Evolutionary conservation across 1,140 invertebrate genomes (phyloP), one percentile per base, ranked within the genome.

Genomic region (Euglossa dilemma): DNA sequence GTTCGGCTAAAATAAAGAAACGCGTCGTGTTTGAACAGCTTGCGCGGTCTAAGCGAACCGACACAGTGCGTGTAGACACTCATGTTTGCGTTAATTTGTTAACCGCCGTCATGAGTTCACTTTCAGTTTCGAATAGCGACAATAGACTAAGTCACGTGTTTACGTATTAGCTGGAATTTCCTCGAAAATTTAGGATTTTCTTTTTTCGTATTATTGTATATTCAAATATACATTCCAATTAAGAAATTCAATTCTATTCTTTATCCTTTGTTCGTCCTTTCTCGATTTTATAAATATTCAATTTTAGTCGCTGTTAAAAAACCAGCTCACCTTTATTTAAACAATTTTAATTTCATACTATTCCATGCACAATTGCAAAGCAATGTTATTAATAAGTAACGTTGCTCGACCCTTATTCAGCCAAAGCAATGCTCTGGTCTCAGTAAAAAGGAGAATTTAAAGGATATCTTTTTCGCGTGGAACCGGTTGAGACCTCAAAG

Each of bases 401-500:
- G 4, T 25, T 16, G 28, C 23, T 61, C 57, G 12, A 18, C 47
- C 23, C 28, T 25, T 59, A 56, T n/a, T 59, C 47, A 23, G 18
- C 28, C 12, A 12, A 52, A n/a, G 63, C 36, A 36, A 36, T 4
- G 43, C 6, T 28, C 43, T 18, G 16, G 18, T 47, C 28, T 45
- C 28, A 25, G 23, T 56, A 25, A 43, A 74, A 76, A 16, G 25
- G 20, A 36, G 63, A 75, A 70, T 75, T 47, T 69, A 59, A 69
- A 54, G 50, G 52, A 54, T 56, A 82, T 59, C 74, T 87, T 82
- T 86, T 77, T 75, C 47, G 74, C 79, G 56, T 50, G 45, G 54
- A 87, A 84, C 80, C 72, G 85, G 75, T 86, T 86, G 43, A 23
- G 11, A 23, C 25, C 25, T 57, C 47, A 76, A 81, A 81, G 63